A percentile compares a stretch with the other conserved stretches of the same genome.
These are phyloP conservation scores for Montifringilla adamsi DNA, from an alignment of 2,113 vertebrate genomes.

Conservation along the genomic window DNA sequence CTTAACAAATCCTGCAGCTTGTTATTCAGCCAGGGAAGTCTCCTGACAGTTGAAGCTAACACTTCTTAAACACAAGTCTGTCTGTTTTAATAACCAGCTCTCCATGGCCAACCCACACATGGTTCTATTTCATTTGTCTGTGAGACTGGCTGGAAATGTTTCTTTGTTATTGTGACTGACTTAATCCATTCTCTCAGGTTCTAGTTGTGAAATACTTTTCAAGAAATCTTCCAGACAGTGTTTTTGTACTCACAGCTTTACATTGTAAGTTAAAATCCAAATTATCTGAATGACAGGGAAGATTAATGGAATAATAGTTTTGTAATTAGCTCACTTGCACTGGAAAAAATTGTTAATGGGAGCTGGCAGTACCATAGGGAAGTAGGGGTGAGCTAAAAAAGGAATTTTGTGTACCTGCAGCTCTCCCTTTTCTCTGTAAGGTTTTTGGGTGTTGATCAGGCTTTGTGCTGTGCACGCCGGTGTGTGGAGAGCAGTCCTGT, in stretches of 20 bases:
- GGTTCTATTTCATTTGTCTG: slow-evolving; percentile 16
- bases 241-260: neutral
- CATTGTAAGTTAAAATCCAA: neutral
- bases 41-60: slow-evolving; percentile 17
- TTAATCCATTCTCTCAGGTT: neutral
- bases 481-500: neutral
- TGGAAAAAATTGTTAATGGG: neutral
- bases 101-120: neutral
- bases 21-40: neutral
- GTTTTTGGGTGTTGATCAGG: neutral
- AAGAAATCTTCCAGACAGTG: neutral
- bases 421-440: neutral
- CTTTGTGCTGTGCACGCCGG: neutral
- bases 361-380: neutral
- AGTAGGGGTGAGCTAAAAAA: neutral
- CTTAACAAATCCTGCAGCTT: neutral
- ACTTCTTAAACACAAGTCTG: slow-evolving; percentile 22
- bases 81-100: slow-evolving; percentile 22
- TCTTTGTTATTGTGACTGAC: slow-evolving; percentile 24
- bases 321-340: neutral
- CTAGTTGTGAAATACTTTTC: neutral
- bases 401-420: neutral
- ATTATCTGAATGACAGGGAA: neutral
- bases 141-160: neutral
- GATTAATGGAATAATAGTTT: neutral